Percentiles rank a stretch among this genome's conserved stretches.
These are phyloP conservation scores for Sebastes vulpes DNA, from an alignment of 2,797 vertebrate species.

Conservation along the genomic window DNA sequence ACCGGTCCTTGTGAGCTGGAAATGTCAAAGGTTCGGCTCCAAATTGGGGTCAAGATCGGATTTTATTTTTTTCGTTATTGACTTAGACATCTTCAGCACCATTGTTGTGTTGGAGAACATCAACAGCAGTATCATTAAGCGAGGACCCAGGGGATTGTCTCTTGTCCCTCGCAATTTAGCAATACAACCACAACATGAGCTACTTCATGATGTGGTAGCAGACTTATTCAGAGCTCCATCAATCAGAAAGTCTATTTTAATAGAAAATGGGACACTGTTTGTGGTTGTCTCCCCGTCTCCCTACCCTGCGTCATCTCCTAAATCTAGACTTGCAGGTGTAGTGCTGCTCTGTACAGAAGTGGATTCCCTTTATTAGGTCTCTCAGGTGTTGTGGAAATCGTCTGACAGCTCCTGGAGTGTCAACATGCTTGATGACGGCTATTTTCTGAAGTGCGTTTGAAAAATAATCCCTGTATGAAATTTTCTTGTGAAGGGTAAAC, in stretches of 20 bases:
- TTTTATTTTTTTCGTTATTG: constrained; percentile 5
- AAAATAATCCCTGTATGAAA: constrained; percentile 2
- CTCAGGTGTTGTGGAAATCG: not conserved
- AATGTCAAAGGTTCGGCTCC: constrained; percentile 16
- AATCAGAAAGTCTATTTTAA: constrained; percentile 15
- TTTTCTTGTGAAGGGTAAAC: constrained; percentile 23
- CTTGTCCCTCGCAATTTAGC: constrained; percentile 4
- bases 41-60: constrained; percentile 13
- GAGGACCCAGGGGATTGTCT: constrained; percentile 14
- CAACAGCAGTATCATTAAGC: not conserved
- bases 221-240: not conserved
- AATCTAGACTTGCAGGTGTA: not conserved
- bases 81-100: not conserved
- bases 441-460: constrained; percentile 17
- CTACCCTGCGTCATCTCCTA: not conserved
- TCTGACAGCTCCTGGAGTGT: not conserved
- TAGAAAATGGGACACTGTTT: not conserved
- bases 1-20: not conserved
- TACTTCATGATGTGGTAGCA: not conserved
- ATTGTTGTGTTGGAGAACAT: constrained; percentile 1
- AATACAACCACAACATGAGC: constrained; percentile 5
- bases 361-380: not conserved
- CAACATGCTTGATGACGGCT: not conserved
- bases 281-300: not conserved
- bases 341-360: not conserved